Percentiles rank a stretch among this genome's conserved stretches.
These are phyloP conservation scores for Drosophila elegans DNA, from an alignment of 1,140 invertebrate genomes.

Conservation along the genomic window DNA sequence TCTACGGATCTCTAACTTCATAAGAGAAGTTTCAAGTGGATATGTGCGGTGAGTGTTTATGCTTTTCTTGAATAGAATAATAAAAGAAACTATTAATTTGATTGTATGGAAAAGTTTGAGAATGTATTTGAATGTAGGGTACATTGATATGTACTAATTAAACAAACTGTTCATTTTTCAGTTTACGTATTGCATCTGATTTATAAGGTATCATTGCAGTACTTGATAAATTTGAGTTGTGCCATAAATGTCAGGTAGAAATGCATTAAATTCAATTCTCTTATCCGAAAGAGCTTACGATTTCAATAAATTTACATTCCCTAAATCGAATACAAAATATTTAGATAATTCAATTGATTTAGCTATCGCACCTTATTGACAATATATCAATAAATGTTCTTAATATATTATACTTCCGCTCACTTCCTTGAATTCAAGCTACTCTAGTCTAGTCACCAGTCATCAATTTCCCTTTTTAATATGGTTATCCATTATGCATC, in stretches of 20 bases:
- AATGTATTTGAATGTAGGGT: no score
- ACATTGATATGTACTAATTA: no score
- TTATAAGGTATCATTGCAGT: no score
- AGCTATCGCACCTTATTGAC: neutral
- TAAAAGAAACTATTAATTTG: no score
- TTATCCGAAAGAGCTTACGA: no score
- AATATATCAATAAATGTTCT: neutral
- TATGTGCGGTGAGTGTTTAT: neutral
- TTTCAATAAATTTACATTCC: no score
- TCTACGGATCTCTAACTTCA: slow-evolving; percentile 18
- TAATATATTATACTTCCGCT: slow-evolving; percentile 8
- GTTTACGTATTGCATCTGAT: no score
- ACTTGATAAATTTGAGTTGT: no score
- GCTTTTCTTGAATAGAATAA: neutral
- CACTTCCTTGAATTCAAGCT: neutral
- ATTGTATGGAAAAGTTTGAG: no score
- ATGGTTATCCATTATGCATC: slow-evolving; percentile 43
- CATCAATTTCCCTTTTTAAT: slow-evolving; percentile 41
- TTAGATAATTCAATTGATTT: neutral
- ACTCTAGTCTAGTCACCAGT: slow-evolving; percentile 2
- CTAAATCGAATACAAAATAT: neutral
- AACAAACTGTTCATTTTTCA: no score
- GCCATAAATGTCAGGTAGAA: no score
- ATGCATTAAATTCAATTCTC: no score
- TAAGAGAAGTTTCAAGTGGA: slow-evolving; percentile 22